These are phyloP conservation scores for Phenganax subtilis DNA, from an alignment of 92 coral and sea anemone genomes.

Conservation along the genomic window DNA sequence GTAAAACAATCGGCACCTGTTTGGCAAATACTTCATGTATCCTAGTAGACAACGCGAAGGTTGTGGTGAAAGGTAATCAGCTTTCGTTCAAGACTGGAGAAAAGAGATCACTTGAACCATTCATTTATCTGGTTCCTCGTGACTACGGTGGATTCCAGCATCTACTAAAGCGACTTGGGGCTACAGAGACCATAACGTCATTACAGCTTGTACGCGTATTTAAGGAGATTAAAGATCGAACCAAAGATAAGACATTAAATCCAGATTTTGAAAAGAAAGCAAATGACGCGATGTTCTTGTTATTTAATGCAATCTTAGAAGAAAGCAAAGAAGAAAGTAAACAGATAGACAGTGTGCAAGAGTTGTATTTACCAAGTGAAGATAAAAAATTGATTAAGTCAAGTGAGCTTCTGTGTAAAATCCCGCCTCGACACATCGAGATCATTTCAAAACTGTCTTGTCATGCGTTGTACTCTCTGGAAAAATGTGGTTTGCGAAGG, in stretches of 20 bases:
- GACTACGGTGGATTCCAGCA: constrained; percentile 35
- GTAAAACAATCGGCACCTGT: constrained; percentile 31
- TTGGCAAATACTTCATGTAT: constrained; percentile 49
- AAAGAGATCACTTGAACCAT: constrained; percentile 46
- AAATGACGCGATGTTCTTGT: constrained; percentile 31
- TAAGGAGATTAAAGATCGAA: constrained; percentile 30
- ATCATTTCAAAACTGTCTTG: constrained; percentile 76
- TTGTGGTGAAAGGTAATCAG: constrained; percentile 42
- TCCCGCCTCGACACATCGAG: constrained; percentile 74
- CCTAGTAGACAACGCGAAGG: constrained; percentile 42
- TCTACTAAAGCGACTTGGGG: constrained; percentile 41
- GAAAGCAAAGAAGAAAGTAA: constrained; percentile 5
- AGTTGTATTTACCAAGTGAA: constrained; percentile 79
- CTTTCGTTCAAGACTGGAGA: constrained; percentile 33
- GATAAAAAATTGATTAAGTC: constrained; percentile 78
- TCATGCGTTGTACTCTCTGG: constrained; percentile 39
- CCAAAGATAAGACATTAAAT: constrained; percentile 21
- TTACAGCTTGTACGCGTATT: constrained; percentile 39
- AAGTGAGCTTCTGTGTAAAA: constrained; percentile 77
- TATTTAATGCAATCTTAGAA: constrained; percentile 34
- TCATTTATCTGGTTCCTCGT: constrained; percentile 44
- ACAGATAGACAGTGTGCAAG: constrained; percentile 50
- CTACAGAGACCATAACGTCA: constrained; percentile 35
- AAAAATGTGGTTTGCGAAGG: constrained; percentile 53
- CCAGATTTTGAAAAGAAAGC: constrained; percentile 39